phyloP scores from a whole-genome alignment of 1,140 invertebrate genomes.

The Teleopsis dalmanni region DNA sequence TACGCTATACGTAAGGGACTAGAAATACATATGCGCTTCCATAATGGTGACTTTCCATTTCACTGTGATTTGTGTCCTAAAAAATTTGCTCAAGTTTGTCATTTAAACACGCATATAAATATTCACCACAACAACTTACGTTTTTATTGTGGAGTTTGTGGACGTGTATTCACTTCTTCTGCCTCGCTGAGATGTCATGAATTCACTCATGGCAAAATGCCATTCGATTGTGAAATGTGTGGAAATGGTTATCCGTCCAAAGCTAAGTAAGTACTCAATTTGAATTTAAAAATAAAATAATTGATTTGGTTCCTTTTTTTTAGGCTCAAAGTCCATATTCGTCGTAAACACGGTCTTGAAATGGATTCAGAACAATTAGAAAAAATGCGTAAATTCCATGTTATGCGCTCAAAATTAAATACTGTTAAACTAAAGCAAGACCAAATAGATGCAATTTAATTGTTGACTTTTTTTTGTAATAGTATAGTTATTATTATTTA shows the following conservation, averaged over 20 bases:
- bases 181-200: slow-evolving; percentile 25
- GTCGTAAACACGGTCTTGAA: slow-evolving; percentile 18
- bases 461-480: too few species aligned
- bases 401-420: slow-evolving; percentile 21
- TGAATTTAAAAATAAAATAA: neutral
- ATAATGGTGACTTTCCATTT: slow-evolving; percentile 57
- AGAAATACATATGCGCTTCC: slow-evolving; percentile 56
- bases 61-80: slow-evolving; percentile 67
- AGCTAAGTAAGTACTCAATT: slow-evolving; percentile 20
- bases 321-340: slow-evolving; percentile 22
- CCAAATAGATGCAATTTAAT: too few species aligned
- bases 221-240: slow-evolving; percentile 27
- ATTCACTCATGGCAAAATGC: slow-evolving; percentile 23
- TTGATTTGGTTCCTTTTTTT: neutral
- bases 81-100: slow-evolving; percentile 61
- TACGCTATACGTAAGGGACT: slow-evolving; percentile 48
- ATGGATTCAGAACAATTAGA: slow-evolving; percentile 19
- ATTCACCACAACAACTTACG: slow-evolving; percentile 22
- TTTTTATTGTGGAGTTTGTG: slow-evolving; percentile 21
- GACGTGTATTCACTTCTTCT: slow-evolving; percentile 25
- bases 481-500: too few species aligned
- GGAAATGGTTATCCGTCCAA: slow-evolving; percentile 23
- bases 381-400: slow-evolving; percentile 27
- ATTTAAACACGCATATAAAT: slow-evolving; percentile 23
- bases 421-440: slow-evolving; percentile 17